Percentiles rank a stretch among this genome's conserved stretches.
Conservation (phyloP, 1,140 invertebrate genomes). For the Oreohelix idahoensis region DNA sequence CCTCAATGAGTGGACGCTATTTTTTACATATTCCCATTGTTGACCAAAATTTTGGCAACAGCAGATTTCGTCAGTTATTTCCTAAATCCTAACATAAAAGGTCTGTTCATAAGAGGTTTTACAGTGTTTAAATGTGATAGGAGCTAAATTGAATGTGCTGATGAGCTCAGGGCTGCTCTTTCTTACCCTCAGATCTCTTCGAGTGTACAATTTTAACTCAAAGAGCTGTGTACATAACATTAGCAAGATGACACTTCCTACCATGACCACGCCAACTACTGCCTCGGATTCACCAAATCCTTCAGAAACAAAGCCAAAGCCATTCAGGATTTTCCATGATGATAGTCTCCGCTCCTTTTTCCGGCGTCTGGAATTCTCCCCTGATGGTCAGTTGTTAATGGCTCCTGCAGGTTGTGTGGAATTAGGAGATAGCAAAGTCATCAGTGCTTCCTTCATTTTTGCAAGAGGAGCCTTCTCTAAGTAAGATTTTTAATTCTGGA, state of each 20-base stretch:
- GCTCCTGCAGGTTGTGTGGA: constrained; percentile 78
- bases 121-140: too few relatives aligned
- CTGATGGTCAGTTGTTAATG: constrained; percentile 89
- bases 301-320: constrained; percentile 56
- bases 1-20: too few relatives aligned
- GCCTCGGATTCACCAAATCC: constrained; percentile 19
- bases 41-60: too few relatives aligned
- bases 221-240: constrained; percentile 83
- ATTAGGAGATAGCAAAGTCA: constrained; percentile 66
- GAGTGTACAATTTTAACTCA: constrained; percentile 82
- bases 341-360: constrained; percentile 96
- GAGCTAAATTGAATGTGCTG: too few relatives aligned
- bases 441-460: constrained; percentile 86
- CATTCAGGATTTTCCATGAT: constrained; percentile 86
- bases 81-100: too few relatives aligned
- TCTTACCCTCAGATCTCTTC: constrained; percentile 77
- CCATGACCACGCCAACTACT: constrained; percentile 10
- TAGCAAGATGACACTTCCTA: constrained; percentile 77
- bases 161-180: too few relatives aligned
- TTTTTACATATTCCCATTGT: too few relatives aligned
- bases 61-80: too few relatives aligned
- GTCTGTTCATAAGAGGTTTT: too few relatives aligned
- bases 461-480: constrained; percentile 82
- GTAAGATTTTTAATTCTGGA: constrained; percentile 76
- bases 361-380: constrained; percentile 87